Evolutionary conservation across 2,113 vertebrate species (phyloP), one percentile per base, ranked within the genome.

Genomic region (Anthoscopus minutus): DNA sequence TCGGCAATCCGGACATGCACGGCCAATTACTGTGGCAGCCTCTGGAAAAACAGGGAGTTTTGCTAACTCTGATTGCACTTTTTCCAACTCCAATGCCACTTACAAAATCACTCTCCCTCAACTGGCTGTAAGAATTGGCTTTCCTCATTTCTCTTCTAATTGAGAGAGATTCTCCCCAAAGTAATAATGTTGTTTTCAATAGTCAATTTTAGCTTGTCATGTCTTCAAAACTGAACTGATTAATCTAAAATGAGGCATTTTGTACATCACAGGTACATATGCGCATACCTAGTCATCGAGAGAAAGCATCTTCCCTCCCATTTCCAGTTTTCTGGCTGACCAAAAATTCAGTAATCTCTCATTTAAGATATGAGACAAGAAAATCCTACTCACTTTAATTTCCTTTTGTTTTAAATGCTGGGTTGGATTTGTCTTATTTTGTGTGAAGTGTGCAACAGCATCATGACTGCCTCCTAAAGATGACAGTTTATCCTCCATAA

Each of bases 191-290:
- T 82, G 47, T 82, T 92, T 87, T 77, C 76, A 94, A 51, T 22
- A 56, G 92, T n/a, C 44, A 86, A 84, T 57, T 76, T 94, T 33
- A 95, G 70, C 80, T 66, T 51, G 53, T 69, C 54, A 11, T 31
- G n/a, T 84, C 84, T 91, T 92, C 82, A 92, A 92, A 95, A 95
- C 38, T 15, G 62, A 89, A 60, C 61, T 53, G 42, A 71, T 84
- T 62, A 92, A 88, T 45, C 82, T 51, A 92, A 85, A 94, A 72
- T 18, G 22, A 92, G 81, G 61, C 44, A 47, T 74, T 89, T 78
- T 77, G 50, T 79, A 86, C 81, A 69, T 81, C 91, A 78, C 1
- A 64, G 48, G 48, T 76, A 47, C 0, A 0, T 27, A 31, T 10
- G 4, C 44, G 42, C 28, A n/a, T 13, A 74, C 12, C 15, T 35